Conservation (phyloP, 2,888 invertebrate species). For the Zeuzera pyrina region DNA sequence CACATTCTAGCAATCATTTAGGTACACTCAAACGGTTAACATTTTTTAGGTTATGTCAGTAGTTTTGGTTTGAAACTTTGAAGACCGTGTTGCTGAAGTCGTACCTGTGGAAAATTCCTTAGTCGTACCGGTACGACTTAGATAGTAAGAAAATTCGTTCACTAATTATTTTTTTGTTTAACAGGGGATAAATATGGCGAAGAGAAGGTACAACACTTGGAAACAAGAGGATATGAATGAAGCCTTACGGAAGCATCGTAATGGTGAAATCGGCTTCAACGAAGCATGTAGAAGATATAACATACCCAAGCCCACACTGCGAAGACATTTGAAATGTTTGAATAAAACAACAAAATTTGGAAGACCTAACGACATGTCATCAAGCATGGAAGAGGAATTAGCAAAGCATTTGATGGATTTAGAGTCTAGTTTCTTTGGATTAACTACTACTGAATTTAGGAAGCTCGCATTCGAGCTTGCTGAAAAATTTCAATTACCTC, state of each 20-base stretch:
- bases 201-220: slow-evolving; percentile 5
- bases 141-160: background rate
- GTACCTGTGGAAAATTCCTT: background rate
- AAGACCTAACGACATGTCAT: slow-evolving; percentile 11
- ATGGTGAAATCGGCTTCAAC: slow-evolving; percentile 9
- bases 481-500: slow-evolving; percentile 10
- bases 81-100: background rate
- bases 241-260: slow-evolving; percentile 7
- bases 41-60: slow-evolving; percentile 4
- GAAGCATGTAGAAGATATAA: slow-evolving; percentile 11
- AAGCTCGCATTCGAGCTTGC: slow-evolving; percentile 8
- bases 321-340: slow-evolving; percentile 11
- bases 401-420: slow-evolving; percentile 10
- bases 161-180: background rate
- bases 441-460: slow-evolving; percentile 10
- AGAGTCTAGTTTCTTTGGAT: slow-evolving; percentile 11
- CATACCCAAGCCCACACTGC: slow-evolving; percentile 12
- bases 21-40: no score
- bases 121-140: background rate
- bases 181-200: no score
- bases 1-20: no score
- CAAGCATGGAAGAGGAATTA: slow-evolving; percentile 12
- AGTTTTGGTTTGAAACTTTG: background rate
- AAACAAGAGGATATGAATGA: slow-evolving; percentile 9
- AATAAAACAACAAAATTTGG: slow-evolving; percentile 9